These are phyloP conservation scores for Antechinus flavipes DNA, from an alignment of 2,113 vertebrate species.

Conservation along the genomic window DNA sequence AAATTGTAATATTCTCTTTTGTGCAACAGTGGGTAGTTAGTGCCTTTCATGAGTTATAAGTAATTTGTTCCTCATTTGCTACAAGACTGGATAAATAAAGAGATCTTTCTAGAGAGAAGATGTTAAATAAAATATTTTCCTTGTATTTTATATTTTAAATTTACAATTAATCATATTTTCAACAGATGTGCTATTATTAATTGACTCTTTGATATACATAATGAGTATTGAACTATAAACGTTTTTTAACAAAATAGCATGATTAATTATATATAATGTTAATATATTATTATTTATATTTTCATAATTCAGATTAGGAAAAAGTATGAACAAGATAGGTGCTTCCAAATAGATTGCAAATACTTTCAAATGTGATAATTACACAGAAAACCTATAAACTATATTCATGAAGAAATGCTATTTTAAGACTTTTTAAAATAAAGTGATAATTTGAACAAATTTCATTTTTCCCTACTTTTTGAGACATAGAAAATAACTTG, in stretches of 20 bases:
- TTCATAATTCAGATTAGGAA: slow-evolving; percentile 49
- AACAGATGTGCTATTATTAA: slow-evolving; percentile 73
- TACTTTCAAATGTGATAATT: slow-evolving; percentile 38
- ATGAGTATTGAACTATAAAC: slow-evolving; percentile 46
- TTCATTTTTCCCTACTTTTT: neutral
- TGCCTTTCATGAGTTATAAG: slow-evolving; percentile 89
- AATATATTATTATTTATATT: slow-evolving; percentile 12
- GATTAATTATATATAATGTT: slow-evolving; percentile 57
- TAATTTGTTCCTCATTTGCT: slow-evolving; percentile 87
- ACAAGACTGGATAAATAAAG: slow-evolving; percentile 81
- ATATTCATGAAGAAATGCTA: neutral
- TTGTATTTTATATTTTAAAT: slow-evolving; percentile 74
- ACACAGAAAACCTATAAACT: neutral
- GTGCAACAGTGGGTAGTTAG: slow-evolving; percentile 86
- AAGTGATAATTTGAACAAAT: neutral
- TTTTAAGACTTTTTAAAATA: neutral
- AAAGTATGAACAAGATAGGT: slow-evolving; percentile 50
- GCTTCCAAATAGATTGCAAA: slow-evolving; percentile 54
- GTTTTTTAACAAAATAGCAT: slow-evolving; percentile 63
- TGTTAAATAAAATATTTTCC: slow-evolving; percentile 63
- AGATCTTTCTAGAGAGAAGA: slow-evolving; percentile 74
- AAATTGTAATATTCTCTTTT: slow-evolving; percentile 90
- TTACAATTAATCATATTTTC: slow-evolving; percentile 70
- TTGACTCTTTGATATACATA: slow-evolving; percentile 58
- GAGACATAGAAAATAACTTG: neutral